Evolutionary conservation across 2,888 invertebrate species (phyloP), one percentile per base, ranked within the genome.

Genomic region (Pocota personata): DNA sequence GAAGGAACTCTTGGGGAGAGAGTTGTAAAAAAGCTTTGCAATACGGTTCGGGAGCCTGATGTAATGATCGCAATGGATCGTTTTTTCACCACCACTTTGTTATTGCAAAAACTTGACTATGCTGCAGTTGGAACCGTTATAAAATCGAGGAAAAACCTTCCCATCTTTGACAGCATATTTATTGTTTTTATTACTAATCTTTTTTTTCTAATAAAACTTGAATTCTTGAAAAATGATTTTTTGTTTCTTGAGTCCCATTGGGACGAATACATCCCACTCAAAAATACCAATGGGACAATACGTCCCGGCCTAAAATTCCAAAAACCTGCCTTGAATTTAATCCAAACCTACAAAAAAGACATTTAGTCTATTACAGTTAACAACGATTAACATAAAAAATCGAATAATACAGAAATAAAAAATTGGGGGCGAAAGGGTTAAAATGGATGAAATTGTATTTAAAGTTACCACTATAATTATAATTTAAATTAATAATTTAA

Each of bases 51-150:
- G 37, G 58, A 58, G 19, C 37, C 58, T 58, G 58, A 58, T 58
- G 58, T 58, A 19, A 58, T 58, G 58, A 58, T 58, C 37, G 58
- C 58, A 16, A 58, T 55, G 55, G 32, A 55, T 55, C 55, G 55
- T n/a, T 55, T 32, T 55, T 55, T 55, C 14, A 55, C 55, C 12
- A 55, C 32, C 55, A 55, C 55, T 55, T 32, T 55, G 27, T 55
- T 55, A 14, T 14, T 55, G 16, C 37, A 37, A 37, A 58, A 58
- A 10, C 35, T 58, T 6, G 35, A 21, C 2, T 58, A n/a, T n/a
- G n/a, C n/a, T n/a, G n/a, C n/a, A n/a, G n/a, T n/a, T n/a, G n/a
- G n/a, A n/a, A n/a, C n/a, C 55, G 32, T 32, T 14, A 32, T 30
- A 58, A 58, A 58, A 58, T 58, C 58, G 58, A 58, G 37, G 7